Evolutionary conservation across 2,797 vertebrate species (phyloP), one percentile per base, ranked within the genome.

Genomic region (Onychomys arenicola): DNA sequence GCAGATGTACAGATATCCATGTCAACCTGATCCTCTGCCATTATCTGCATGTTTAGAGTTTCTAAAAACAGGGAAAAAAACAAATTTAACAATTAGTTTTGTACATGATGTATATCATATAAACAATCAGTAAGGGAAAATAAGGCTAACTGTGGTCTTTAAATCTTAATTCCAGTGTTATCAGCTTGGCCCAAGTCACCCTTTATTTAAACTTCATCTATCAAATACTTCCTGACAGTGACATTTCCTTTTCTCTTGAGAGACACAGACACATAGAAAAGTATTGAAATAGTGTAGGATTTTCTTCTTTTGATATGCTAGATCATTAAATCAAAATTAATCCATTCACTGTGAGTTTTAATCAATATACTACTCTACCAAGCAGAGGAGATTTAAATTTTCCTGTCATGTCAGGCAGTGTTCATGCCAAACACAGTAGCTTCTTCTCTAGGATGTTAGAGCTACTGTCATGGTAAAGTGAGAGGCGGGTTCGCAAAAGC

Each of bases 1-100:
- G 59, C 73, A 97, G 86, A 98, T 97, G 46, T 94, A 82, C 2
- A 96, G 88, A 78, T 37, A 90, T 83, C 94, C 83, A 65, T 61
- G 52, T 95, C 88, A 96, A 95, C 76, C 37, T 82, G 83, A 93
- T 92, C 85, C 89, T 94, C 90, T 96, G 90, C 32, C 59, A 81
- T 96, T 94, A 92, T 93, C 81, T 88, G n/a, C 55, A 52, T 93
- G 40, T 91, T 92, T 94, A 87, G 84, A 87, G 65, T 90, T 94
- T 69, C 76, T 91, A 93, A 34, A 93, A 96, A 95, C 78, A 67
- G 95, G 29, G n/a, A 52, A 76, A 65, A 83, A 88, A 94, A 83
- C 59, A 0, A 46, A 96, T 96, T 94, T 82, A 93, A 63, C 37
- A 80, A 52, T 86, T 90, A 69, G 16, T 88, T 95, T 69, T 65